Percentiles rank a stretch among this genome's conserved stretches.
phyloP scores from a whole-genome alignment of 1,140 invertebrate genomes.

The Sweltsa coloradensis region DNA sequence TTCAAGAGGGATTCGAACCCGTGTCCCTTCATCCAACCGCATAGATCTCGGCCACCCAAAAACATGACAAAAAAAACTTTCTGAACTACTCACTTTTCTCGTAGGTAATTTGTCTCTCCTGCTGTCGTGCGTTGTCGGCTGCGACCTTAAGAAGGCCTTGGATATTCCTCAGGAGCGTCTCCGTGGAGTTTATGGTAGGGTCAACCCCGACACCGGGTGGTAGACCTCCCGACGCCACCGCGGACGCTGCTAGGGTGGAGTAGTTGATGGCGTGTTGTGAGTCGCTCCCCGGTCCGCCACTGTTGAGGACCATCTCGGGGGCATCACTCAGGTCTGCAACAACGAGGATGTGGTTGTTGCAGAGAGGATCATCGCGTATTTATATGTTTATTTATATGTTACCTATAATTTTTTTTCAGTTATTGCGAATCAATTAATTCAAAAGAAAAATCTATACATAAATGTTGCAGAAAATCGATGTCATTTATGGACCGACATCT shows the following conservation, averaged over 20 bases:
- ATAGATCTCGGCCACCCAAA: too few species aligned
- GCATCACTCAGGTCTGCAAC: constrained; percentile 48
- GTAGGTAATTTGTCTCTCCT: constrained; percentile 88
- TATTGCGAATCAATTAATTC: too few species aligned
- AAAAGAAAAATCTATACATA: too few species aligned
- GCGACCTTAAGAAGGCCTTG: constrained; percentile 90
- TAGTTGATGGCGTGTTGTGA: constrained; percentile 57
- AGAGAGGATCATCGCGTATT: too few species aligned
- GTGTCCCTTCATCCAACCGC: not conserved
- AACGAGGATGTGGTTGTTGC: too few species aligned
- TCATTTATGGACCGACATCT: too few species aligned
- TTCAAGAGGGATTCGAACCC: not conserved
- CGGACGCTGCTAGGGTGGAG: constrained; percentile 44
- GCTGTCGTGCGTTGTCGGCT: constrained; percentile 87
- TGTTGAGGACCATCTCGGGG: constrained; percentile 28
- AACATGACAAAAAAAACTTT: constrained; percentile 22
- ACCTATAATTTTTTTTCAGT: too few species aligned
- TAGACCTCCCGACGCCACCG: constrained; percentile 27
- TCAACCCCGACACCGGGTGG: constrained; percentile 33
- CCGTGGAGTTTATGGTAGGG: constrained; percentile 63
- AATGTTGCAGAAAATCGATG: too few species aligned
- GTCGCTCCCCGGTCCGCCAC: constrained; percentile 38
- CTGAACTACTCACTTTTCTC: constrained; percentile 83
- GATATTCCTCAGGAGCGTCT: constrained; percentile 86
- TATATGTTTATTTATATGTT: too few species aligned